Percentiles rank a stretch among this genome's conserved stretches.
Evolutionary conservation across 2,888 invertebrate genomes (phyloP).

Genomic region (Tineola bisselliella): DNA sequence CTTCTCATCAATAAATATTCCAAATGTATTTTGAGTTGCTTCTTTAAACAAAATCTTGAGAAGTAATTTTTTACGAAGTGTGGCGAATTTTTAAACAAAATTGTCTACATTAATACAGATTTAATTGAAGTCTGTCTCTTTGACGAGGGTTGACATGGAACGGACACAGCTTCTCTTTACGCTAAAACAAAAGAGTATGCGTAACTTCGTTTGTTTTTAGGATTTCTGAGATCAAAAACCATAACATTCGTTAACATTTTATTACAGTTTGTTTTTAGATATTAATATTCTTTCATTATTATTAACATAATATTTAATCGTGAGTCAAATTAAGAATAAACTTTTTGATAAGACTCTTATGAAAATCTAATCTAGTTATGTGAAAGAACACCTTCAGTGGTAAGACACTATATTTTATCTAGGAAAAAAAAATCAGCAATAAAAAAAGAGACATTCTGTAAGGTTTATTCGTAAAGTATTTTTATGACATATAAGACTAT

Average conservation of each 20-base stretch:
- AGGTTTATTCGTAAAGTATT: background rate
- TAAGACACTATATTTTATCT: background rate
- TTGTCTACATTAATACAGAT: slow-evolving; percentile 20
- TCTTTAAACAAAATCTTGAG: background rate
- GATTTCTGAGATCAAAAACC: background rate
- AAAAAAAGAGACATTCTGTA: background rate
- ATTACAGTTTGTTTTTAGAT: background rate
- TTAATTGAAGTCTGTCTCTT: slow-evolving; percentile 22
- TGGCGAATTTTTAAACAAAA: slow-evolving; percentile 16
- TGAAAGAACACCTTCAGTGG: background rate
- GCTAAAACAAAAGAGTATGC: slow-evolving; percentile 12
- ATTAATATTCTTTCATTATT: no score
- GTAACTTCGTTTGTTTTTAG: background rate
- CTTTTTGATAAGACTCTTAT: background rate
- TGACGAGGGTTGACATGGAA: slow-evolving; percentile 25
- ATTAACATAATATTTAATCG: no score
- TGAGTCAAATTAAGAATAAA: no score
- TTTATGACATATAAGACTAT: background rate
- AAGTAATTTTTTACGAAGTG: background rate
- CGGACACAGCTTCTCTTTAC: slow-evolving; percentile 15
- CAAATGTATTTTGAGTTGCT: background rate
- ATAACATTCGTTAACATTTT: background rate
- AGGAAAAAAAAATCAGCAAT: background rate
- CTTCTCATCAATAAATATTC: background rate
- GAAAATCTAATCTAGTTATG: background rate